Percentiles rank a stretch among this genome's conserved stretches.
Evolutionary conservation across 2,888 invertebrate species (phyloP).

Genomic region (Epistrophe grossulariae): DNA sequence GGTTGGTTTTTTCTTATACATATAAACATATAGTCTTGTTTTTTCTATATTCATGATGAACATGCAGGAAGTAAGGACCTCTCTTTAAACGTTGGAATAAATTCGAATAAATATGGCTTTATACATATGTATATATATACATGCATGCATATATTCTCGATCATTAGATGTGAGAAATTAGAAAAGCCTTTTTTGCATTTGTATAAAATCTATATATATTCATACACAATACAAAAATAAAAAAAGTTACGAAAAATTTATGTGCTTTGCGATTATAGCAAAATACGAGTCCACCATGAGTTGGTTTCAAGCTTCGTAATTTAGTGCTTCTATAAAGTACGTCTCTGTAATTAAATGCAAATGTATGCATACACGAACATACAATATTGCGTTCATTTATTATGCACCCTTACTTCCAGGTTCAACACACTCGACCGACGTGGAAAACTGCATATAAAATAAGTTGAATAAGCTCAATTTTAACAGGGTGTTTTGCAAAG

Average conservation of each 20-base stretch:
- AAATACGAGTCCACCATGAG: conserved; percentile 13
- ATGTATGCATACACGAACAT: conserved; percentile 56
- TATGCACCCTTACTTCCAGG: conserved; percentile 55
- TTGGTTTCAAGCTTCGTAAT: conserved; percentile 46
- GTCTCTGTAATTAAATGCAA: conserved; percentile 68
- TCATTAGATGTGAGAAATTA: conserved; percentile 30
- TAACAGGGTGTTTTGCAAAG: conserved; percentile 32
- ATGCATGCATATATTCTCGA: too few species aligned
- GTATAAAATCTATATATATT: not conserved
- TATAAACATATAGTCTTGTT: too few species aligned
- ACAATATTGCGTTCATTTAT: conserved; percentile 40
- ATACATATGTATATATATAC: not conserved
- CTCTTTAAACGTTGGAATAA: not conserved
- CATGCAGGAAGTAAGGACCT: conserved; percentile 17
- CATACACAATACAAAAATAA: not conserved
- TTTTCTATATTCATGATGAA: not conserved
- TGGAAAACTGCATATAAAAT: conserved; percentile 33
- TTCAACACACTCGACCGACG: conserved; percentile 46
- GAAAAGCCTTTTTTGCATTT: conserved; percentile 21
- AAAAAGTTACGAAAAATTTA: conserved; percentile 2
- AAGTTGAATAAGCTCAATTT: not conserved
- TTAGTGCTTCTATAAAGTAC: conserved; percentile 31
- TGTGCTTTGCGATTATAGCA: conserved; percentile 46
- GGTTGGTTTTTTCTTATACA: conserved; percentile 5
- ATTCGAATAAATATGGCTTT: conserved; percentile 11